phyloP scores from a whole-genome alignment of 2,113 vertebrate species.

The Mungos mungo region DNA sequence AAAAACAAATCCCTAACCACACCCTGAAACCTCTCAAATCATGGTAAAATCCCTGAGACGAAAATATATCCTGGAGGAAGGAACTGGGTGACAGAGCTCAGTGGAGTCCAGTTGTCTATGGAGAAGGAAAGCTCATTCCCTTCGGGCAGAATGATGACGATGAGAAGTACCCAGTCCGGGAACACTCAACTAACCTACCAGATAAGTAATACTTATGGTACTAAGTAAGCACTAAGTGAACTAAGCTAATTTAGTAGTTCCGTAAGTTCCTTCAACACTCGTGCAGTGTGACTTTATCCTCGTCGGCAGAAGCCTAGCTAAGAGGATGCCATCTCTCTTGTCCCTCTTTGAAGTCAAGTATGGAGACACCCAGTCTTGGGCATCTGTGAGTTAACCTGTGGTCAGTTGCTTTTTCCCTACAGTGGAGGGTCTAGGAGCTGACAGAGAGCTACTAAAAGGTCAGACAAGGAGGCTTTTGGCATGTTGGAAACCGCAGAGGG shows the following conservation, averaged over 20 bases:
- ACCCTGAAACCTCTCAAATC: background rate
- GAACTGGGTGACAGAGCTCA: background rate
- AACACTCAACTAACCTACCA: background rate
- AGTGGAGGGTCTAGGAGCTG: background rate
- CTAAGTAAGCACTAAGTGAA: too few species aligned
- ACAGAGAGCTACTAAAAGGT: background rate
- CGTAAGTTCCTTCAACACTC: background rate
- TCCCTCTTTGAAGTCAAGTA: background rate
- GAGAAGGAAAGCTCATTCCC: background rate
- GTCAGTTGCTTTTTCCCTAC: background rate
- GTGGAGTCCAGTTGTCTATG: background rate
- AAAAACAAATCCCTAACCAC: background rate
- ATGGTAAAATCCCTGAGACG: background rate
- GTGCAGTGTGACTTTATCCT: background rate
- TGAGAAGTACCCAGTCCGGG: background rate
- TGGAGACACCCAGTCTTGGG: background rate
- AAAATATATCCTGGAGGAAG: background rate
- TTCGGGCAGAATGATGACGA: background rate
- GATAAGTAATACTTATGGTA: too few species aligned
- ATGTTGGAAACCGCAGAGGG: background rate
- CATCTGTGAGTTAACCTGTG: background rate
- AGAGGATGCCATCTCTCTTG: background rate
- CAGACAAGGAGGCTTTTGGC: background rate
- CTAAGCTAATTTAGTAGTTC: background rate
- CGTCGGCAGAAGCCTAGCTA: background rate